Base-by-base conservation (phyloP, 1,140 invertebrate genomes). In the Heliconius melpomene region DNA sequence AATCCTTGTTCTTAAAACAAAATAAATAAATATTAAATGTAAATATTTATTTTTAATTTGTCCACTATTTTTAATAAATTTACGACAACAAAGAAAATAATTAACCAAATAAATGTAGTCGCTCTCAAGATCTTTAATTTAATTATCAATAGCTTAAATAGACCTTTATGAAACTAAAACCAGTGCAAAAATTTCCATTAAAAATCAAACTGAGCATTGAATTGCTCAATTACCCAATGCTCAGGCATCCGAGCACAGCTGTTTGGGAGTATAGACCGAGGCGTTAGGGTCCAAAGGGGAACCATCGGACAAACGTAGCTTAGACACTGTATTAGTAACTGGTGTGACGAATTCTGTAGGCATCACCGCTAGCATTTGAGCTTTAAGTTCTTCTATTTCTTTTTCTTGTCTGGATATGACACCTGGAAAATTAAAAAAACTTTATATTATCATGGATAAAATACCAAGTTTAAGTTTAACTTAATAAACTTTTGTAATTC, bases 301-400 rank as follows among this genome's bases (percentile, higher is more conserved):
- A 1, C 87, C 85, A 79, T 94, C 93, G 13, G 91, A 87, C 29
- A 96, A 90, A 36, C 96, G 95, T 75, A 97, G 95, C 85, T 96
- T 96, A 79, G 96, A 96, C 83, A 96, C 95, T 87, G 94, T 79
- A 87, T 90, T 83, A 92, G 89, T 81, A 88, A 89, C 83, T 9
- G 90, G 86, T 77, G 89, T 86, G 76, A 92, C 90, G 76, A 93
- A 87, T 80, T 91, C 97, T 84, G 96, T 95, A 40, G 98, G 98
- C 97, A 98, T 98, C 80, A 99, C 97, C 54, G 98, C 98, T 92
- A 99, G 95, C 86, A 98, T 97, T 94, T 99, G 98, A 74, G 98
- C 98, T 94, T 99, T 99, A 85, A 99, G 95, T 88, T 98, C 97
- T 86, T 97, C 97, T 83, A 99, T 97, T 94, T 99, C 98, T 91